Evolutionary conservation across 2,113 vertebrate species (phyloP).

Genomic region (Condylura cristata): DNA sequence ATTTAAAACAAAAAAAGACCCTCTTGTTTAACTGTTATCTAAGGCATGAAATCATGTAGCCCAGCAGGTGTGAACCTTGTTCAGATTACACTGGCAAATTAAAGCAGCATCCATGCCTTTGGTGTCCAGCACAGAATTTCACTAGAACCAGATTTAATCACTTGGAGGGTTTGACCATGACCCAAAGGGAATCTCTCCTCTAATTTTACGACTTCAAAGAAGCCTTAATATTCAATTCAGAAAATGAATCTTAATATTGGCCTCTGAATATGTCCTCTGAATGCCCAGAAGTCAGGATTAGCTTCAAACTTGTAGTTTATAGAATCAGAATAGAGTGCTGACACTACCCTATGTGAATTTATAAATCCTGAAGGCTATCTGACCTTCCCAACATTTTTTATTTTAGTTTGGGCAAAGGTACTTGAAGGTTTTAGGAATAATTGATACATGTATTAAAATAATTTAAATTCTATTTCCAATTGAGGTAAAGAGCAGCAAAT

Average conservation of each 20-base stretch:
- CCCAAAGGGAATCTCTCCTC: neutral
- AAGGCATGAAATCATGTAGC: neutral
- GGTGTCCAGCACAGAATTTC: neutral
- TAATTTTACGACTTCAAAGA: neutral
- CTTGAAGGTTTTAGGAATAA: neutral
- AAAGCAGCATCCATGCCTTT: neutral
- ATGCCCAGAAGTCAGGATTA: neutral
- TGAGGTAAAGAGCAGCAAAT: neutral
- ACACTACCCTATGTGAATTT: neutral
- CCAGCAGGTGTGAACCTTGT: neutral
- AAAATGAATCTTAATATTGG: neutral
- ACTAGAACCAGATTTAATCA: neutral
- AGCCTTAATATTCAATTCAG: neutral
- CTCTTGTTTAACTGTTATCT: neutral
- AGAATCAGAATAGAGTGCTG: neutral
- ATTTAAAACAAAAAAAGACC: no score
- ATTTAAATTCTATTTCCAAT: neutral
- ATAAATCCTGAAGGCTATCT: neutral
- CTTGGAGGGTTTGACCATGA: neutral
- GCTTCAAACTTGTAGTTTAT: neutral
- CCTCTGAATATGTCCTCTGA: constrained; percentile 19
- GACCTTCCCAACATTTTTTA: neutral
- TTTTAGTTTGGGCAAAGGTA: neutral
- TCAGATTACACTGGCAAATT: neutral
- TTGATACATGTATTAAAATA: neutral